Percentiles rank a stretch among this genome's conserved stretches.
phyloP scores from a whole-genome alignment of 1,140 invertebrate species.

The Melitaea cinxia region DNA sequence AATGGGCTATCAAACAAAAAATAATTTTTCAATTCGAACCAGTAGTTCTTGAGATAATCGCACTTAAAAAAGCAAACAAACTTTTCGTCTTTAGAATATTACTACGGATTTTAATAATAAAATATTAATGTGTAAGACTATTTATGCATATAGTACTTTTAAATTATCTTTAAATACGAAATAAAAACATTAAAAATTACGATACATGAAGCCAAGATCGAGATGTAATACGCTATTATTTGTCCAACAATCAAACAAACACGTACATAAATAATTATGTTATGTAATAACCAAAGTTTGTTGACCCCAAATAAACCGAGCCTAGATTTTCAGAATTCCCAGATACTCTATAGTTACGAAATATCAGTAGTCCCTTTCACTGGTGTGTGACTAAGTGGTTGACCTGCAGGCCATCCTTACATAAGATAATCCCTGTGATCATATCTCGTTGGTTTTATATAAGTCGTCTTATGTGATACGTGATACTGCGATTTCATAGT shows the following conservation, averaged over 20 bases:
- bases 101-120: too few relatives aligned
- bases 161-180: too few relatives aligned
- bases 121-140: too few relatives aligned
- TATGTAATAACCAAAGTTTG: not conserved
- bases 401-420: slow-evolving; percentile 13
- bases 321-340: slow-evolving; percentile 17
- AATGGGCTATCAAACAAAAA: too few relatives aligned
- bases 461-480: not conserved
- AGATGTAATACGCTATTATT: too few relatives aligned
- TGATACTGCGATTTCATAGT: not conserved
- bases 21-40: too few relatives aligned
- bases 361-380: slow-evolving; percentile 16
- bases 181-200: too few relatives aligned
- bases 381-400: slow-evolving; percentile 7
- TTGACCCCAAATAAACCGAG: slow-evolving; percentile 10
- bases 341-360: slow-evolving; percentile 13
- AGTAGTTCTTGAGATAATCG: too few relatives aligned
- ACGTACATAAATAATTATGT: not conserved
- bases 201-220: too few relatives aligned
- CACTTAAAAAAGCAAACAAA: too few relatives aligned
- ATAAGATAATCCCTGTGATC: not conserved
- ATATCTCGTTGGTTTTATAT: not conserved
- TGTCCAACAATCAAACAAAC: not conserved
- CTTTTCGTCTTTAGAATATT: too few relatives aligned
- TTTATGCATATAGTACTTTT: too few relatives aligned